Evolutionary conservation across 2,797 vertebrate species (phyloP), one percentile per base, ranked within the genome.

Genomic region (Nannoperca australis): DNA sequence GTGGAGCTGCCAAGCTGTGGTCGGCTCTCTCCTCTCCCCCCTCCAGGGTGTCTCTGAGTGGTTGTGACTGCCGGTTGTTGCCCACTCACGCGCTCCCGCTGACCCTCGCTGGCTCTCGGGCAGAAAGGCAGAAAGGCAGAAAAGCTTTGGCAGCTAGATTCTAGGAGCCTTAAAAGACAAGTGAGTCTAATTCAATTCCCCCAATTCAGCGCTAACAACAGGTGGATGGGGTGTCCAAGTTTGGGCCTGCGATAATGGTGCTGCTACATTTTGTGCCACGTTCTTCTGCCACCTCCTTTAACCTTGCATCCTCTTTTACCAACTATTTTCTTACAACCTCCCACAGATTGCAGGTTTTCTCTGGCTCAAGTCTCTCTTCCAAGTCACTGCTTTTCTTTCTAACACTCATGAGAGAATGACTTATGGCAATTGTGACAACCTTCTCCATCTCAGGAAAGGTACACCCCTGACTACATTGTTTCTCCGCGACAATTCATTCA

Each of bases 1-100:
- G 78, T 89, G 84, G 91, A 91, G 90, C 90, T 90, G 90, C 90
- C 91, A 93, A 91, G 89, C 86, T 83, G 79, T 69, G 89, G 86
- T 80, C 72, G 49, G 44, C 88, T 76, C 82, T 71, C 85, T 79
- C 75, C 74, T 64, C 85, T 70, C 61, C 76, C 62, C 79, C 76
- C 85, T 82, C 81, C 87, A 59, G 85, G 86, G 82, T 72, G 75
- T 87, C 85, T 87, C 80, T 85, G 89, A 91, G 88, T 87, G 84
- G 84, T 76, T 83, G 86, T 74, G 89, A 81, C 87, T 88, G 89
- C 73, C 49, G 56, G 73, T 85, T 61, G 85, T 65, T 86, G 91
- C 89, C 89, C 83, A 87, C 87, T 87, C 85, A 78, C 70, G 27
- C 70, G 22, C 80, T 80, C 90, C 85, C 17, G 60, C 87, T 88